These are phyloP conservation scores for Halictus rubicundus DNA, from an alignment of 1,140 invertebrate species.

Conservation along the genomic window DNA sequence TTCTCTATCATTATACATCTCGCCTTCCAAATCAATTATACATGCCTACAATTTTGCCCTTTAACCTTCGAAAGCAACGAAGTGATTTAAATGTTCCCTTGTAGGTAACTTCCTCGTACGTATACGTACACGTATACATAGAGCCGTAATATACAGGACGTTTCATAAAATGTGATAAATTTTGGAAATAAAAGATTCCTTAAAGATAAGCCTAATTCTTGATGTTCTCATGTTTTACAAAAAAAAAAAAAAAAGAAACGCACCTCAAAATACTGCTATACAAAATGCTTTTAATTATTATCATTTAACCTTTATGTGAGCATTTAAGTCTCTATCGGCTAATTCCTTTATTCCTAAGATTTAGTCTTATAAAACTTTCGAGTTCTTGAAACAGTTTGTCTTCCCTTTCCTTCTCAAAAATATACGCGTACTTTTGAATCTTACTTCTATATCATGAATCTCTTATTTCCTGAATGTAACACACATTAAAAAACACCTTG, in stretches of 20 bases:
- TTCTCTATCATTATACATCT: constrained; percentile 13
- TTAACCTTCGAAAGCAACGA: neutral
- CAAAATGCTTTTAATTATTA: neutral
- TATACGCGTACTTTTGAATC: constrained; percentile 7
- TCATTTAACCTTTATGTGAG: neutral
- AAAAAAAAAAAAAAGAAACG: neutral
- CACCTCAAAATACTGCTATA: neutral
- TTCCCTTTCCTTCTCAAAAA: constrained; percentile 16
- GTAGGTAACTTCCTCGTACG: neutral
- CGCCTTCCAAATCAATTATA: neutral
- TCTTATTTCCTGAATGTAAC: constrained; percentile 53
- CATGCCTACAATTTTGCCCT: neutral
- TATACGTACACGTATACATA: constrained; percentile 1
- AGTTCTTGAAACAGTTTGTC: neutral
- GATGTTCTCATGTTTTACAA: neutral
- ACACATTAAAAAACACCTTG: constrained; percentile 53
- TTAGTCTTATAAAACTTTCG: constrained; percentile 28
- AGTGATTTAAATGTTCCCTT: constrained; percentile 1
- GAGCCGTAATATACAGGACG: constrained; percentile 8
- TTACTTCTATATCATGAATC: constrained; percentile 11
- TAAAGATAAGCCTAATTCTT: neutral
- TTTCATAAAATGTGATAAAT: constrained; percentile 38
- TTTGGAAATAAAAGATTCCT: constrained; percentile 33
- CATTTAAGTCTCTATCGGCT: neutral
- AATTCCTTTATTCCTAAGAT: constrained; percentile 9